phyloP scores from a whole-genome alignment of 92 coral and sea anemone genomes.

The Bergia sp. region DNA sequence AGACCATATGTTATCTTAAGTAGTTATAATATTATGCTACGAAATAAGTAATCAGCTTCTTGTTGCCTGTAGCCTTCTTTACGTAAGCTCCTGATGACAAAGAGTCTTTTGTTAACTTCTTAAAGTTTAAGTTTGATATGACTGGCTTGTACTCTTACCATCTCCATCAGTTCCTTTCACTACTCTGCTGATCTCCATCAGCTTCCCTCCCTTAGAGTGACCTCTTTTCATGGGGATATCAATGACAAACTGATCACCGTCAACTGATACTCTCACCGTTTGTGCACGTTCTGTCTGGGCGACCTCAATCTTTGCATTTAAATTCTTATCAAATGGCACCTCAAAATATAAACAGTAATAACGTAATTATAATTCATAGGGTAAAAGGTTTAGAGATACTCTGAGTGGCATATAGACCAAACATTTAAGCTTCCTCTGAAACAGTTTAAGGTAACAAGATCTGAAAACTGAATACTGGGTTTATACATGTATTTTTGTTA shows the following conservation, averaged over 20 bases:
- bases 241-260: conserved; percentile 56
- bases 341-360: background rate
- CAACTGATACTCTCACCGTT: conserved; percentile 50
- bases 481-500: too few species aligned
- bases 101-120: too few species aligned
- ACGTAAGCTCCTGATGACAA: too few species aligned
- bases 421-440: too few species aligned
- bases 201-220: conserved; percentile 38
- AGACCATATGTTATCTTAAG: too few species aligned
- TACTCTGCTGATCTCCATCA: conserved; percentile 44
- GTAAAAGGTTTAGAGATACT: background rate
- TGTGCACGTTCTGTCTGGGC: conserved; percentile 59
- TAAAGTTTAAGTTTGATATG: too few species aligned
- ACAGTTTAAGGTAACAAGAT: too few species aligned
- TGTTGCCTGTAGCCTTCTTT: too few species aligned
- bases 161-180: conserved; percentile 13
- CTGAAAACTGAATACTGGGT: too few species aligned
- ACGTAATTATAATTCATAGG: background rate
- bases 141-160: background rate
- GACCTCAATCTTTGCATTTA: conserved; percentile 70
- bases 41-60: too few species aligned
- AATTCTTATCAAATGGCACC: conserved; percentile 52
- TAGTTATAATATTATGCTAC: too few species aligned
- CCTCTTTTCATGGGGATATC: conserved; percentile 55
- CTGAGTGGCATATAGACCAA: background rate